These are phyloP conservation scores for Bombycilla garrulus DNA, from an alignment of 2,113 vertebrate genomes.

Conservation along the genomic window DNA sequence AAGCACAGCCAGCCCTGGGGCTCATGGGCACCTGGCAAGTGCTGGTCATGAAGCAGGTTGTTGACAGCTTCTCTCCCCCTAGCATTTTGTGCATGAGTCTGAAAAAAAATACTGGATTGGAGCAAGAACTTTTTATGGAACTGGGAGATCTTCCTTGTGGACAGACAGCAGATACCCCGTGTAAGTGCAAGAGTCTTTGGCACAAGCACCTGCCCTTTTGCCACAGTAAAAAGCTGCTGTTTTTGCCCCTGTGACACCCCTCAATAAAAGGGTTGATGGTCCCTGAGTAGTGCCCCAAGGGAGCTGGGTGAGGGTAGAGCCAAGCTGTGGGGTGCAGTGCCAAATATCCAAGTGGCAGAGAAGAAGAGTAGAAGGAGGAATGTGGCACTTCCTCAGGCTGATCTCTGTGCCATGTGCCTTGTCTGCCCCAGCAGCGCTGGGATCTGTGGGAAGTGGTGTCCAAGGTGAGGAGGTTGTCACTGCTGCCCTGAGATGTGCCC, in stretches of 20 bases:
- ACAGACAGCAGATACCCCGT: rapidly evolving
- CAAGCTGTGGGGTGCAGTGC: background rate
- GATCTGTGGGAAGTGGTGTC: background rate
- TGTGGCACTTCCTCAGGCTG: background rate
- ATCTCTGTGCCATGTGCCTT: background rate
- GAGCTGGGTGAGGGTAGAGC: background rate
- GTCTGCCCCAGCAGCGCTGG: background rate
- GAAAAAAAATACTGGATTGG: background rate
- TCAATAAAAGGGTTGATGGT: background rate
- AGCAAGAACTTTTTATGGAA: rapidly evolving
- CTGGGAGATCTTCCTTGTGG: rapidly evolving
- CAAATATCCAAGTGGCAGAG: background rate
- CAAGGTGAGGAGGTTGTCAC: rapidly evolving
- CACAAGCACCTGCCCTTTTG: background rate
- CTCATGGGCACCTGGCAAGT: background rate
- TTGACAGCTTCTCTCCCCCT: background rate
- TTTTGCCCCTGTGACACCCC: background rate
- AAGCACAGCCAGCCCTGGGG: no score
- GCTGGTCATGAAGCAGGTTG: rapidly evolving
- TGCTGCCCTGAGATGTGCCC: background rate
- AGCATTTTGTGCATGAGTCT: rapidly evolving
- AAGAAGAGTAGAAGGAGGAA: background rate
- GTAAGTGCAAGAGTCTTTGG: background rate
- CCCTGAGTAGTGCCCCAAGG: no score
- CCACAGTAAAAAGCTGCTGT: rapidly evolving